Evolutionary conservation across 2,888 invertebrate genomes (phyloP).

Genomic region (Cheilosia vernalis): DNA sequence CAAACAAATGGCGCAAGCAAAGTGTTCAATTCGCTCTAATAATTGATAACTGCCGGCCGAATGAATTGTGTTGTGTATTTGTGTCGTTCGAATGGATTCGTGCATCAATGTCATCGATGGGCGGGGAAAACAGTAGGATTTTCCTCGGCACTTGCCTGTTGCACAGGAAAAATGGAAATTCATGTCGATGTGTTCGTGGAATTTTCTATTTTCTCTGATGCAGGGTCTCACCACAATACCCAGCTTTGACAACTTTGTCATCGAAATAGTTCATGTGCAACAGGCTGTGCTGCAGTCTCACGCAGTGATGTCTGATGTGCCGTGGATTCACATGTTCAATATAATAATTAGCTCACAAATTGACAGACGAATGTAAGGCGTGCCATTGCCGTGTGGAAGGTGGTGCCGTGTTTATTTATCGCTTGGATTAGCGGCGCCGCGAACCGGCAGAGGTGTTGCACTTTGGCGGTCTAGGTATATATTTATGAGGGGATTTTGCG

Average conservation of each 20-base stretch:
- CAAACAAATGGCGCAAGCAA: constrained; percentile 56
- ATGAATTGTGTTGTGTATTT: constrained; percentile 41
- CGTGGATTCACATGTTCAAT: constrained; percentile 21
- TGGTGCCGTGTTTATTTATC: constrained; percentile 23
- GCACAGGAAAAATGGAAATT: constrained; percentile 17
- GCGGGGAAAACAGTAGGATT: constrained; percentile 1
- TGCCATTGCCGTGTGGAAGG: neutral
- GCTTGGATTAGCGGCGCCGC: constrained; percentile 16
- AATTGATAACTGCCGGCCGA: constrained; percentile 62
- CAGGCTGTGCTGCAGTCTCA: neutral
- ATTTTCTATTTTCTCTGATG: constrained; percentile 42
- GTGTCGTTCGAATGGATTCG: constrained; percentile 21
- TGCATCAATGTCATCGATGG: constrained; percentile 30
- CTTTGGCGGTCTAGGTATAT: neutral
- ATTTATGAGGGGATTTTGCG: neutral
- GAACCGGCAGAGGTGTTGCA: constrained; percentile 34
- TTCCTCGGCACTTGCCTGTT: constrained; percentile 24
- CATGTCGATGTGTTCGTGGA: neutral
- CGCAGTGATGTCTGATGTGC: constrained; percentile 2
- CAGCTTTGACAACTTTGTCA: constrained; percentile 9
- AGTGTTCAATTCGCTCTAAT: constrained; percentile 61
- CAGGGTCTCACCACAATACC: neutral
- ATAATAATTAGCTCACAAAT: constrained; percentile 38
- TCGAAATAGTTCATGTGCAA: constrained; percentile 28
- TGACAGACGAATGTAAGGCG: constrained; percentile 1